These are phyloP conservation scores for Microplitis manilae DNA, from an alignment of 2,888 invertebrate species.

Conservation along the genomic window DNA sequence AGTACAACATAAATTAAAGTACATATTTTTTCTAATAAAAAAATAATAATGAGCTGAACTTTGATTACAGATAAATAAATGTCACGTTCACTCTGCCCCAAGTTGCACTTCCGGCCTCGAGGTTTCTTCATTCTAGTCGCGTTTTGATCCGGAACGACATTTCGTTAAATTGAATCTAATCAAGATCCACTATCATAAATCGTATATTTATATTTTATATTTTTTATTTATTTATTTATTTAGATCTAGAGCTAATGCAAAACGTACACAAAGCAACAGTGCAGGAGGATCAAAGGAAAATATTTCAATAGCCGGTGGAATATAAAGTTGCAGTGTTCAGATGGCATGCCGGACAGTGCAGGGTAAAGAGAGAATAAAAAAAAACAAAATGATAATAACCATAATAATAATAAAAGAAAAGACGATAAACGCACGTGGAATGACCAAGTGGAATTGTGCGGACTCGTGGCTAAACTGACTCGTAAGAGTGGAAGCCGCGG, in stretches of 20 bases:
- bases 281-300: conserved; percentile 2
- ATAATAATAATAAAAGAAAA: conserved; percentile 24
- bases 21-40: not conserved
- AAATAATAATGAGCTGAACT: not conserved
- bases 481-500: conserved; percentile 68
- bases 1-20: not conserved
- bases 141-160: not conserved
- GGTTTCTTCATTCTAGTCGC: not conserved
- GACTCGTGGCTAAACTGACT: conserved; percentile 58
- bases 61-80: not conserved
- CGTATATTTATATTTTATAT: conserved; percentile 62
- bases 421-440: conserved; percentile 40
- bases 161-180: conserved; percentile 53
- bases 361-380: conserved; percentile 8
- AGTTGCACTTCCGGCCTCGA: not conserved
- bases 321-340: conserved; percentile 19
- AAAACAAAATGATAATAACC: not conserved
- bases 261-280: not conserved
- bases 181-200: conserved; percentile 48
- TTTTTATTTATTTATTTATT: conserved; percentile 34
- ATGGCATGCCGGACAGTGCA: not conserved
- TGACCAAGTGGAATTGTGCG: conserved; percentile 46
- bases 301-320: conserved; percentile 19
- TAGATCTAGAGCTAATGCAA: not conserved
- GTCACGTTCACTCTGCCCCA: not conserved